Evolutionary conservation across 2,113 vertebrate genomes (phyloP).

Genomic region (Desmodus rotundus): DNA sequence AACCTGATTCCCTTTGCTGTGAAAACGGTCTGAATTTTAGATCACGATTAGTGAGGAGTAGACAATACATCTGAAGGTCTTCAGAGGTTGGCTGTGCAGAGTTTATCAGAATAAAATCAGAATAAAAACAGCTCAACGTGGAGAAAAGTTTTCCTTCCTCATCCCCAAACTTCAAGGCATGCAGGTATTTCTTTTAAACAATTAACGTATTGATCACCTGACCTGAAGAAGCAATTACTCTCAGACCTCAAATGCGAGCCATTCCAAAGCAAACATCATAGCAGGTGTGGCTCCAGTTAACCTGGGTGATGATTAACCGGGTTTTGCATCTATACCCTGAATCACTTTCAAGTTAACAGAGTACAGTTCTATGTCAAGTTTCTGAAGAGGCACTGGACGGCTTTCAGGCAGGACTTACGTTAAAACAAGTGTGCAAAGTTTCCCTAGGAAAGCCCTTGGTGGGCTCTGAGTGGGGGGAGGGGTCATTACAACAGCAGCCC

Average conservation of each 20-base stretch:
- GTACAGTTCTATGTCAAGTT: accelerated
- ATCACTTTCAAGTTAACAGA: background rate
- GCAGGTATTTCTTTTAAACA: background rate
- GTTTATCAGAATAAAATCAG: background rate
- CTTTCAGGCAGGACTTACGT: accelerated
- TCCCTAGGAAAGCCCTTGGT: background rate
- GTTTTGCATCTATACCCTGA: background rate
- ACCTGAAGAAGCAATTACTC: background rate
- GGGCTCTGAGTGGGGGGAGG: background rate
- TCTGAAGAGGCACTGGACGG: too few relatives aligned
- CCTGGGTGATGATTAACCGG: background rate
- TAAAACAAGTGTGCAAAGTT: too few relatives aligned
- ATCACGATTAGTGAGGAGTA: background rate
- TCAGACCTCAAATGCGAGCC: background rate
- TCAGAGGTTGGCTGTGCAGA: background rate
- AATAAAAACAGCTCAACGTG: background rate
- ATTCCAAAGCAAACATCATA: background rate
- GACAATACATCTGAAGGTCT: background rate
- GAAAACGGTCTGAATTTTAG: background rate
- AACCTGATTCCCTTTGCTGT: background rate
- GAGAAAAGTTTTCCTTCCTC: background rate
- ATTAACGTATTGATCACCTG: accelerated
- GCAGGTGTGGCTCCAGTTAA: background rate
- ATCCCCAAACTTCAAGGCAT: background rate
- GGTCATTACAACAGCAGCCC: background rate